Conservation (phyloP, 2,888 invertebrate genomes). For the Lochmaea crataegi region DNA sequence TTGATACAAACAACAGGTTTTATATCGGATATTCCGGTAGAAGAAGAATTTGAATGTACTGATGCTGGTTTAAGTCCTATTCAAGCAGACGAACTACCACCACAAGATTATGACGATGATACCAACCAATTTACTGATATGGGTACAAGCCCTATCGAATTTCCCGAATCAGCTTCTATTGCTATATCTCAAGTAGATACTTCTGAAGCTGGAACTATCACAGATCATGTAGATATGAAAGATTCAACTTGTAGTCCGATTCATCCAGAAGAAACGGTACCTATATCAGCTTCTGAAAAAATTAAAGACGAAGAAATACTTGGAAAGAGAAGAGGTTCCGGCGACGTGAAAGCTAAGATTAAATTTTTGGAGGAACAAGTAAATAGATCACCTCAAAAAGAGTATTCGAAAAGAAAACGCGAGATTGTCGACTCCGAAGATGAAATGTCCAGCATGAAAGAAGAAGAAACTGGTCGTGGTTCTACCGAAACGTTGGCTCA, state of each 20-base stretch:
- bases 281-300: constrained; percentile 51
- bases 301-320: constrained; percentile 62
- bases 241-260: constrained; percentile 69
- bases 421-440: constrained; percentile 63
- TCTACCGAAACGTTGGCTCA: constrained; percentile 64
- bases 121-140: constrained; percentile 65
- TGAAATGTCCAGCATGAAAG: constrained; percentile 64
- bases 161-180: constrained; percentile 63
- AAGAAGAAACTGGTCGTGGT: constrained; percentile 60
- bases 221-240: constrained; percentile 67
- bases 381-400: constrained; percentile 59
- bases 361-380: constrained; percentile 68
- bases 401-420: constrained; percentile 54
- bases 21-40: constrained; percentile 63
- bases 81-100: constrained; percentile 66
- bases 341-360: constrained; percentile 70
- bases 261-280: constrained; percentile 59
- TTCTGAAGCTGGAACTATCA: constrained; percentile 67
- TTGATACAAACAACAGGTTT: constrained; percentile 63
- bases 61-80: constrained; percentile 70
- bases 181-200: constrained; percentile 65
- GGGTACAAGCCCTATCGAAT: constrained; percentile 68
- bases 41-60: constrained; percentile 69
- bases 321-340: constrained; percentile 62
- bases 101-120: constrained; percentile 60